Base-by-base conservation (phyloP, 2,113 vertebrate species). In the Ceratotherium simum region DNA sequence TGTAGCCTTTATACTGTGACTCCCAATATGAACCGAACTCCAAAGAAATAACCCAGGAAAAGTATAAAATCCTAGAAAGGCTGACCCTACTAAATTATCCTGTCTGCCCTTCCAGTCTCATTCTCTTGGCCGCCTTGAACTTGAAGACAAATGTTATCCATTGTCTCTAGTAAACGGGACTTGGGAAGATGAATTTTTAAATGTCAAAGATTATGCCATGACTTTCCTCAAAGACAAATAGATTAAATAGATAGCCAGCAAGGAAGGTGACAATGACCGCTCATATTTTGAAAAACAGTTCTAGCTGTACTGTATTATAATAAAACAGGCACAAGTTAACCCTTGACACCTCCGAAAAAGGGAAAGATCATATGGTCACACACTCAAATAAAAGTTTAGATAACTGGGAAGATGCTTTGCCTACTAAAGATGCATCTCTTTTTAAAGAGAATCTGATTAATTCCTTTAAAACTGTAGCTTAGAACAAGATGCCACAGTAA, bases 271-370 rank as follows among this genome's bases (percentile, higher is more conserved):
- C 14, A 67, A 93, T 70, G 18, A 39, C 39, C 16, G 25, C 8
- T 87, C 48, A 36, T 64, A 80, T 86, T 91, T 90, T 91, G 31
- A 92, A 91, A 96, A 95, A 79, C 29, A 82, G 48, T 82, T 75
- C 27, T 90, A n/a, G 36, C 7, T 51, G 1, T 93, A 36, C 3
- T 62, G 31, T 18, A 75, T 80, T 93, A 39, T 75, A 92, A 80
- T 79, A 69, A 91, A 96, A 64, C 1, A 31, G 60, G 20, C 3
- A 95, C 16, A 86, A 75, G 70, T 87, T 88, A 87, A 87, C 29
- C 13, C 42, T 1, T n/a, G 8, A 51, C 7, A 60, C 5, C 33
- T 82, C 60, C 23, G 17, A n/a, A 31, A 87, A 93, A 93, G 16
- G 27, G 67, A 70, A 91, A 84, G 29, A 54, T 87, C 46, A 56